These are phyloP conservation scores for Ommatoiulus sabulosus DNA, from an alignment of 2,888 invertebrate species.

Conservation along the genomic window DNA sequence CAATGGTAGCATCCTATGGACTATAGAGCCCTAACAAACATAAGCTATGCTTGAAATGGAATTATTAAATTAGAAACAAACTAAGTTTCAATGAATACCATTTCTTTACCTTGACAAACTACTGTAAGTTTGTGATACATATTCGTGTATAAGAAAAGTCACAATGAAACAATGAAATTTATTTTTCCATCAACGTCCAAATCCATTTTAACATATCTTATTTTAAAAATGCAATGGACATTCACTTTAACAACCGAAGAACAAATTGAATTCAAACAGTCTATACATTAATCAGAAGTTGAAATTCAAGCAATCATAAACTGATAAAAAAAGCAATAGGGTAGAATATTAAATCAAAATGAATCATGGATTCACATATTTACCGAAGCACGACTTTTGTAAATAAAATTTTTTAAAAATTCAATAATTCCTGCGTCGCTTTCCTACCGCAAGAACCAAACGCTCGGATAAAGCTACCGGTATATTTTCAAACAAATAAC, in stretches of 20 bases:
- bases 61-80: too few species aligned
- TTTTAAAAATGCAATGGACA: background rate
- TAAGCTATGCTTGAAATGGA: too few species aligned
- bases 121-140: too few species aligned
- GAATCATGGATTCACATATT: background rate
- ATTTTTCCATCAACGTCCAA: slow-evolving; percentile 10
- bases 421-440: background rate
- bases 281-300: background rate
- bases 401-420: background rate
- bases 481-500: background rate
- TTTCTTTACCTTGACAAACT: too few species aligned
- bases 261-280: background rate
- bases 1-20: too few species aligned
- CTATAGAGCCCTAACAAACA: too few species aligned
- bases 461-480: background rate
- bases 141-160: background rate
- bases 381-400: background rate
- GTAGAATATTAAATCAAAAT: background rate
- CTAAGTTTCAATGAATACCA: too few species aligned
- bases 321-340: background rate
- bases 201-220: background rate
- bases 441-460: background rate
- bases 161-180: background rate
- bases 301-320: background rate
- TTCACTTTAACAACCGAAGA: background rate